Conservation (phyloP, 2,113 vertebrate species). For the Theristicus caerulescens region DNA sequence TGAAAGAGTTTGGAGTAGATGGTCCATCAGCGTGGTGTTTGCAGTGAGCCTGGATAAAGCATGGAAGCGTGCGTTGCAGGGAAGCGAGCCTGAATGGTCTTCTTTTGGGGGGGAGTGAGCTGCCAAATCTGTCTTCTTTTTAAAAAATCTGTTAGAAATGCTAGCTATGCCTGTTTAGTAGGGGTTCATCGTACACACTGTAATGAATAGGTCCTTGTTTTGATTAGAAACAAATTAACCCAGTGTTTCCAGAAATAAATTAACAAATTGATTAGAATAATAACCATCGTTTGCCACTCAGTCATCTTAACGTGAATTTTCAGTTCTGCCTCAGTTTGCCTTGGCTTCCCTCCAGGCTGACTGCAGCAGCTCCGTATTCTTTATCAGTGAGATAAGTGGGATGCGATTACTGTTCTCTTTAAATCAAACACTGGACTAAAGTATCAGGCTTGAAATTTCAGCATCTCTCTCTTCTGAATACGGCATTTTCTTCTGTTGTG, state of each 20-base stretch:
- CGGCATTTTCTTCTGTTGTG: background rate
- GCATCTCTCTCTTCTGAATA: background rate
- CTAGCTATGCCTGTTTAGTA: background rate
- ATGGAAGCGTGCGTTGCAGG: background rate
- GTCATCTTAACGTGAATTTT: background rate
- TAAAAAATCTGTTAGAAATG: background rate
- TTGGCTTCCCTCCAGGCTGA: constrained; percentile 28
- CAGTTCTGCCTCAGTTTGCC: constrained; percentile 2
- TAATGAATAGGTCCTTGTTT: constrained; percentile 14
- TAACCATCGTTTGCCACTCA: background rate
- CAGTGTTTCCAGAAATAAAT: background rate
- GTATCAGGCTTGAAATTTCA: background rate
- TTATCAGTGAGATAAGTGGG: constrained; percentile 15
- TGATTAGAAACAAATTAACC: constrained; percentile 34
- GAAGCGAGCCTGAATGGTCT: background rate
- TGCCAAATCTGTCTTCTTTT: background rate
- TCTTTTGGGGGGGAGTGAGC: background rate
- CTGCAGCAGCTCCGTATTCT: background rate
- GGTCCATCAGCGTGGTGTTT: background rate
- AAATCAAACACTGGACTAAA: background rate
- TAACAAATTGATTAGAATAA: constrained; percentile 9
- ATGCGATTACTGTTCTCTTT: background rate
- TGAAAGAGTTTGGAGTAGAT: background rate
- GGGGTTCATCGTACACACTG: background rate
- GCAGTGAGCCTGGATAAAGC: background rate